phyloP scores from a whole-genome alignment of 2,888 invertebrate species.

The Myopa tessellatipennis region DNA sequence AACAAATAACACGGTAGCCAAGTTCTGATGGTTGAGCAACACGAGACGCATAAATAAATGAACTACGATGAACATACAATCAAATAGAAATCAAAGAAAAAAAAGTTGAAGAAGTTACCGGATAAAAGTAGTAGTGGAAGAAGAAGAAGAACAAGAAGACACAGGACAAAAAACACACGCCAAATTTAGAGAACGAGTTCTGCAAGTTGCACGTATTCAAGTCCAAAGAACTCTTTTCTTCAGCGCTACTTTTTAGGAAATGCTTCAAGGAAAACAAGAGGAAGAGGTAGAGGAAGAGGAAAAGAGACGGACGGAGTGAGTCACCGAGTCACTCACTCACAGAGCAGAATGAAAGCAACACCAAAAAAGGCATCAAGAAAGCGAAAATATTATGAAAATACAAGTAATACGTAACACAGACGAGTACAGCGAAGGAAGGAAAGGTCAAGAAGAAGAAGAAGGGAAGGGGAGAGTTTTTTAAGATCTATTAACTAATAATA shows the following conservation, averaged over 20 bases:
- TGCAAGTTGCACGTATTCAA: neutral
- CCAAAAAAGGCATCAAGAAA: constrained; percentile 37
- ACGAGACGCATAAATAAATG: constrained; percentile 35
- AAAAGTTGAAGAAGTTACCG: constrained; percentile 5
- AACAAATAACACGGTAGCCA: neutral
- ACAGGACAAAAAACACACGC: neutral
- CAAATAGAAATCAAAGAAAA: constrained; percentile 5
- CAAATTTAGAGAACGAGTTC: constrained; percentile 34
- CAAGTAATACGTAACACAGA: constrained; percentile 23
- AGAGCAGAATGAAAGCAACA: neutral
- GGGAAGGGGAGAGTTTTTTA: neutral
- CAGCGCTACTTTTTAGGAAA: neutral
- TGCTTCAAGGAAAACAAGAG: neutral
- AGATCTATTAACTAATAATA: neutral
- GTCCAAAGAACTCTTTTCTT: constrained; percentile 15
- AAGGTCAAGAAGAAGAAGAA: neutral
- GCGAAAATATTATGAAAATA: constrained; percentile 35
- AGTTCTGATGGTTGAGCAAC: constrained; percentile 34
- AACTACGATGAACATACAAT: neutral
- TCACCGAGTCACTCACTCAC: neutral
- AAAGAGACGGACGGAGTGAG: constrained; percentile 8
- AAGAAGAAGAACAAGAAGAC: neutral
- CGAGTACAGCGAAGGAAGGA: neutral
- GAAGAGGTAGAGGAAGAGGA: constrained; percentile 7
- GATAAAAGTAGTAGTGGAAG: neutral